These are phyloP conservation scores for Andrena bicolor DNA, from an alignment of 2,888 invertebrate species.

Conservation along the genomic window DNA sequence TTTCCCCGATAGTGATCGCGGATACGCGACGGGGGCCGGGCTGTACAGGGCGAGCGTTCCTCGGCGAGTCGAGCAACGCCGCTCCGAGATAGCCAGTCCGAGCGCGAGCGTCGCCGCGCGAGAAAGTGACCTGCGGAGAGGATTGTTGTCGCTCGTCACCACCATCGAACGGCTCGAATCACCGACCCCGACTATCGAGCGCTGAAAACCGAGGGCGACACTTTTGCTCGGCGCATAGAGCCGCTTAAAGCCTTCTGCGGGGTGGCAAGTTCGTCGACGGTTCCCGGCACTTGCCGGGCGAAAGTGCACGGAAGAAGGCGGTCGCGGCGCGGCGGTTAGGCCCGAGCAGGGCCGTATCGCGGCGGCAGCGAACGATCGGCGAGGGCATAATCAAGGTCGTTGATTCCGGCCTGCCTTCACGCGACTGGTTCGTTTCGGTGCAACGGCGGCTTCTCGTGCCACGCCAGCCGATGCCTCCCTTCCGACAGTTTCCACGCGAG, in stretches of 20 bases:
- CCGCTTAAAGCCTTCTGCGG: no score
- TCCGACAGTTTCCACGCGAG: constrained; percentile 51
- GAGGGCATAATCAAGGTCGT: constrained; percentile 52
- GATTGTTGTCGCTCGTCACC: no score
- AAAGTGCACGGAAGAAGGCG: not conserved
- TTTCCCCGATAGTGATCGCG: constrained; percentile 41
- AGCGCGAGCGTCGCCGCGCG: not conserved
- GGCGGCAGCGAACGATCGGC: not conserved
- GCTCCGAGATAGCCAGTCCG: not conserved
- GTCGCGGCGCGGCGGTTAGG: not conserved
- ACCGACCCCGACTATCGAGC: no score
- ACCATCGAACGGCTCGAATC: no score
- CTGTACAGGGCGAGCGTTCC: constrained; percentile 4
- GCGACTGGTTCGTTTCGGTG: constrained; percentile 40
- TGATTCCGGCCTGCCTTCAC: constrained; percentile 39
- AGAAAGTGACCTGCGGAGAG: no score
- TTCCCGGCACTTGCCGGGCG: not conserved
- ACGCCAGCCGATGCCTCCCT: constrained; percentile 39
- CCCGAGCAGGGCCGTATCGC: constrained; percentile 5
- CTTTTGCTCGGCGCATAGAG: no score
- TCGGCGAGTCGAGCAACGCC: constrained; percentile 23
- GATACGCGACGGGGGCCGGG: not conserved
- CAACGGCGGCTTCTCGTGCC: constrained; percentile 24
- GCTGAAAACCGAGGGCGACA: no score
- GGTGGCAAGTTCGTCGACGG: not conserved